Percentiles rank a stretch among this genome's conserved stretches.
phyloP scores from a whole-genome alignment of 1,140 invertebrate species.

The Zeugodacus cucurbitae region DNA sequence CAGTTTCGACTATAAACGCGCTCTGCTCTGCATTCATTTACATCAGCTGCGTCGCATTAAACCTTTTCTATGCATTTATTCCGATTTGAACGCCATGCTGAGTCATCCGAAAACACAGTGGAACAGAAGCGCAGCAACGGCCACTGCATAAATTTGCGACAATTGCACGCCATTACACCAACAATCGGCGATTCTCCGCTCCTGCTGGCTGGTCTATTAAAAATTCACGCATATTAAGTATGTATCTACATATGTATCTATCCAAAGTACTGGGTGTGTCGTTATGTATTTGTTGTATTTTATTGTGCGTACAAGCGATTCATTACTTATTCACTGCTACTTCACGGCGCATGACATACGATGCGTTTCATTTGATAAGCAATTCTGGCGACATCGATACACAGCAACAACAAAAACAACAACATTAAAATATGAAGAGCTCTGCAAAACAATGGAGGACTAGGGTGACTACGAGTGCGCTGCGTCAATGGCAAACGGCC shows the following conservation, averaged over 20 bases:
- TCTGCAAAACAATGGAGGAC: not conserved
- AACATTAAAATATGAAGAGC: not conserved
- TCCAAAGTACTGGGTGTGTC: no score
- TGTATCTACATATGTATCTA: no score
- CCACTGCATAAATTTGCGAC: not conserved
- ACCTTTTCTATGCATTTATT: no score
- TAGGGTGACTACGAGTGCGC: not conserved
- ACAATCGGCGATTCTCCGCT: not conserved
- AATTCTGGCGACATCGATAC: not conserved
- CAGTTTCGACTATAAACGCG: no score
- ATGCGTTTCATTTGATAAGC: not conserved
- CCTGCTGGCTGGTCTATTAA: not conserved
- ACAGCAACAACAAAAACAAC: not conserved
- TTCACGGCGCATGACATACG: not conserved
- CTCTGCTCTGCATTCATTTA: no score
- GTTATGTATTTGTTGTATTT: no score
- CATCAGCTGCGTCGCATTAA: no score
- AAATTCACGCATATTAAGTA: no score
- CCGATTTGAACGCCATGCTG: not conserved
- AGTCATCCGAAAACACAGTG: not conserved
- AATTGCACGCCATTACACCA: not conserved
- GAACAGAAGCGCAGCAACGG: not conserved
- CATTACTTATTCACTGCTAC: not conserved
- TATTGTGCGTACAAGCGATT: not conserved
- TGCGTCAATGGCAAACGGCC: not conserved